A percentile compares a stretch with the other conserved stretches of the same genome.
phyloP scores from a whole-genome alignment of 2,797 vertebrate species.

The Muraenolepis orangiensis region DNA sequence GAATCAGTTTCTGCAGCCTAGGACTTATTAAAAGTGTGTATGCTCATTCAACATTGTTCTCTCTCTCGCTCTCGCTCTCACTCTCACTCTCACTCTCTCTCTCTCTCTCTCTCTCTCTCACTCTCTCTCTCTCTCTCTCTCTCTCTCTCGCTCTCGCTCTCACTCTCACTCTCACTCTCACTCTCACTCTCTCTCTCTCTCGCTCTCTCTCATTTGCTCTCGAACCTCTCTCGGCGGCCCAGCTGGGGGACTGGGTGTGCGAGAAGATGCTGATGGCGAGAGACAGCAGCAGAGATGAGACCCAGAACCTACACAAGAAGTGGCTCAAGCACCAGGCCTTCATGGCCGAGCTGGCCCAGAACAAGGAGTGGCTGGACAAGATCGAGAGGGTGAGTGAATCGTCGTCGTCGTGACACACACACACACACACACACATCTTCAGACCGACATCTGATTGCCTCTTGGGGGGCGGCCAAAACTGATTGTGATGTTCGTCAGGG shows the following conservation, averaged over 20 bases:
- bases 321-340: constrained; percentile 93
- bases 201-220: background rate
- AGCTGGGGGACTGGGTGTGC: constrained; percentile 82
- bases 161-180: constrained; percentile 13
- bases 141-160: constrained; percentile 30
- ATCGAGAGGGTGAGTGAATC: constrained; percentile 83
- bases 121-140: constrained; percentile 3
- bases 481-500: background rate
- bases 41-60: constrained; percentile 11
- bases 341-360: constrained; percentile 89
- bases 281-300: constrained; percentile 62
- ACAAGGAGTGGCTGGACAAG: constrained; percentile 89
- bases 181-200: constrained; percentile 15
- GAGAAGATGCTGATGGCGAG: constrained; percentile 88
- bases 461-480: no score
- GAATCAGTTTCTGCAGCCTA: constrained; percentile 9
- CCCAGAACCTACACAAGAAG: constrained; percentile 85
- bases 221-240: constrained; percentile 1
- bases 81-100: constrained; percentile 9
- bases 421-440: background rate
- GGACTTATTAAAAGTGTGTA: constrained; percentile 8
- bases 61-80: constrained; percentile 15
- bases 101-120: background rate
- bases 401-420: background rate
- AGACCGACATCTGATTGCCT: no score